Percentiles rank a stretch among this genome's conserved stretches.
phyloP scores from a whole-genome alignment of 2,113 vertebrate genomes.

The Solea senegalensis region DNA sequence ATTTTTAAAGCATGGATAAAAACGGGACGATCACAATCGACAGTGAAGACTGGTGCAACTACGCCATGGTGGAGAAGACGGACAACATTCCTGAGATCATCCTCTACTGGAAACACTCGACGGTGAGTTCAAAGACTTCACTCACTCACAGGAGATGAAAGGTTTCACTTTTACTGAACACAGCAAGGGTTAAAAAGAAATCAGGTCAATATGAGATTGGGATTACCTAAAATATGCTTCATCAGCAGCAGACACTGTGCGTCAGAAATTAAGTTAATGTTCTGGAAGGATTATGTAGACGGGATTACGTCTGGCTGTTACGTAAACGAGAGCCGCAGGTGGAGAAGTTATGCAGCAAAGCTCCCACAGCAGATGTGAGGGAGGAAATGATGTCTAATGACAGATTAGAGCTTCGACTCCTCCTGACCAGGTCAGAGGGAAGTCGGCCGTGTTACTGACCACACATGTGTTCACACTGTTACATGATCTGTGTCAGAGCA shows the following conservation, averaged over 20 bases:
- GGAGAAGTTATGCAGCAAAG: background rate
- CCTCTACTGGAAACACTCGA: constrained; percentile 98
- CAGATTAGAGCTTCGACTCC: background rate
- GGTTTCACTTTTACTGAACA: background rate
- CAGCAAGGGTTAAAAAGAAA: too few relatives aligned
- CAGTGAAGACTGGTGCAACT: constrained; percentile 94
- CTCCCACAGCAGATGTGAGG: background rate
- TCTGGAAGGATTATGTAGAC: constrained; percentile 36
- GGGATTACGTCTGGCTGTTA: constrained; percentile 49
- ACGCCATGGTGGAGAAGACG: constrained; percentile 85
- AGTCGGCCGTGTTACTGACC: background rate
- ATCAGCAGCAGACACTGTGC: constrained; percentile 5
- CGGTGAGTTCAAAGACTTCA: constrained; percentile 79
- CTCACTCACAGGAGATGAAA: background rate
- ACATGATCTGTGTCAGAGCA: too few relatives aligned
- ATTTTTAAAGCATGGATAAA: constrained; percentile 90
- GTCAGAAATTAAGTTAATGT: constrained; percentile 53
- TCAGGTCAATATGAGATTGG: too few relatives aligned
- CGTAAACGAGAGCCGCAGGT: constrained; percentile 44
- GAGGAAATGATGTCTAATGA: background rate
- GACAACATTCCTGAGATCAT: constrained; percentile 98
- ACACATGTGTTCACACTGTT: background rate
- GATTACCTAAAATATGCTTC: background rate
- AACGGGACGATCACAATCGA: constrained; percentile 95
- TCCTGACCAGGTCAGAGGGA: background rate